phyloP scores from a whole-genome alignment of 2,113 vertebrate genomes.

The Emydura subglobosa region DNA sequence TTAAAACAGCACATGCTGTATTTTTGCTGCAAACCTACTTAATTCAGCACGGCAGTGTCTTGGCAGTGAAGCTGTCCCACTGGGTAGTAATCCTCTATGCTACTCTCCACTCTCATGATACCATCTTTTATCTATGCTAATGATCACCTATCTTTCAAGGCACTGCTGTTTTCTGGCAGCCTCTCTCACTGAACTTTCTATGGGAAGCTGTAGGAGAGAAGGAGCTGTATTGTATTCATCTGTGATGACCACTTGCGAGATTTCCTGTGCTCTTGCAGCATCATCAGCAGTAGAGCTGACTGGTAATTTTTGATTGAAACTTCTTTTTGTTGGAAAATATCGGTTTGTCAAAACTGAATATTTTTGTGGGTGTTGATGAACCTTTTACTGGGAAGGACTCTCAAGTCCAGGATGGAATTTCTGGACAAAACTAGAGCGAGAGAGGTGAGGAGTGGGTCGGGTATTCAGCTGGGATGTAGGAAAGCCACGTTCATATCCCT shows the following conservation, averaged over 20 bases:
- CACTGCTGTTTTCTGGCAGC: neutral
- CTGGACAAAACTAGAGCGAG: too few species aligned
- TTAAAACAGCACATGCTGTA: neutral
- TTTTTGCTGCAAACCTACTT: neutral
- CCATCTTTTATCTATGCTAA: neutral
- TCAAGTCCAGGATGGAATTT: too few species aligned
- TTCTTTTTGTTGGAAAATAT: too few species aligned
- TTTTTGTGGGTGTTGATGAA: too few species aligned
- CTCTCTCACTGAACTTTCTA: neutral
- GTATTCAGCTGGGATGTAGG: too few species aligned
- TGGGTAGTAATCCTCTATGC: neutral
- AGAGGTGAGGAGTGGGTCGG: too few species aligned
- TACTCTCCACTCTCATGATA: neutral
- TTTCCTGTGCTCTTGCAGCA: neutral
- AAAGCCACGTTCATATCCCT: too few species aligned
- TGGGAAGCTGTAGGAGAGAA: neutral
- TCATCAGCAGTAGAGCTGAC: too few species aligned
- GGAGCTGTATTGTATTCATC: neutral
- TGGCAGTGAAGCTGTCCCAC: accelerated
- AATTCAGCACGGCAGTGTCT: neutral
- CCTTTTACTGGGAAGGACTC: too few species aligned
- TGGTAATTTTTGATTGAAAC: too few species aligned
- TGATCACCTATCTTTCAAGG: neutral
- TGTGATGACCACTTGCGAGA: neutral
- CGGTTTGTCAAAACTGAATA: too few species aligned